These are phyloP conservation scores for Octopus sinensis DNA, from an alignment of 1,140 invertebrate species.

Conservation along the genomic window DNA sequence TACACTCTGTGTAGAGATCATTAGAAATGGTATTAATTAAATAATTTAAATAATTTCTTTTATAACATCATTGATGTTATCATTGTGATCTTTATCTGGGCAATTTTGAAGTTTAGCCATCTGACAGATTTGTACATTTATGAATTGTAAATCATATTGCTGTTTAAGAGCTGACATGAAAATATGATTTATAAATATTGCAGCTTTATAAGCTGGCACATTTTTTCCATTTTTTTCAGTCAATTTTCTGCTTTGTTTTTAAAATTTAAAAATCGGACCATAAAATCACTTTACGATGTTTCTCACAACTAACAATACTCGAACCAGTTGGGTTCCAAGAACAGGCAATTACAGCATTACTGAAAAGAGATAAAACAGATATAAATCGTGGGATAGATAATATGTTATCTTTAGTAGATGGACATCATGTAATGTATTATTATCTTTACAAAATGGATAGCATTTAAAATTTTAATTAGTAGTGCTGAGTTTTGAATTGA, in stretches of 20 bases:
- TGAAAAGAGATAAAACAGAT: conserved; percentile 59
- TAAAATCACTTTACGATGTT: conserved; percentile 77
- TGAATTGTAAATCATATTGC: neutral
- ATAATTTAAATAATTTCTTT: no score
- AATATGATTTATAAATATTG: neutral
- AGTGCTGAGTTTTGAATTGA: neutral
- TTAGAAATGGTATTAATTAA: no score
- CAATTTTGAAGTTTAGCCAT: neutral
- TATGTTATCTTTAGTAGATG: neutral
- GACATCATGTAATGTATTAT: neutral
- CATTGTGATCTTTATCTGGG: neutral
- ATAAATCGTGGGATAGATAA: neutral
- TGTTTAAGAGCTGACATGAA: no score
- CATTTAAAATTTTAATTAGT: neutral
- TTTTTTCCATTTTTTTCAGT: neutral
- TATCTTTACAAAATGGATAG: neutral
- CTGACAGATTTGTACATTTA: neutral
- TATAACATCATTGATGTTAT: neutral
- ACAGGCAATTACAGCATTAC: conserved; percentile 81
- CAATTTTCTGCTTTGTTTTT: no score
- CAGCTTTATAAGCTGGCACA: neutral
- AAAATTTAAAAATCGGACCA: conserved; percentile 64
- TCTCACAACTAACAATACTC: conserved; percentile 82
- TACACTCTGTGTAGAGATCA: no score
- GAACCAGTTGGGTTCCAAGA: conserved; percentile 86